phyloP scores from a whole-genome alignment of 2,113 vertebrate genomes.

The Hippocampus barbouri region DNA sequence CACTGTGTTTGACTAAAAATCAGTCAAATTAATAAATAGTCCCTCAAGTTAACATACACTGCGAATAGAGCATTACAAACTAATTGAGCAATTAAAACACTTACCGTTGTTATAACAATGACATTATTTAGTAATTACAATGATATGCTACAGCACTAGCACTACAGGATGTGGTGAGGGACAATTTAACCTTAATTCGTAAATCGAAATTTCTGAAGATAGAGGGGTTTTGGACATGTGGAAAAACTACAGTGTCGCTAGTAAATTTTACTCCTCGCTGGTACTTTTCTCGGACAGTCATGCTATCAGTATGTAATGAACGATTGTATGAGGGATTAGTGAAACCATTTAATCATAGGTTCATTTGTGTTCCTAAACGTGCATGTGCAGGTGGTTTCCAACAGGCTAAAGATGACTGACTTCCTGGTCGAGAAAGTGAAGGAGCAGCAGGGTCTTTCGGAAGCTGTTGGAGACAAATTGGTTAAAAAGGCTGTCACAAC shows the following conservation, averaged over 20 bases:
- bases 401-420: conserved; percentile 56
- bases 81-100: no score
- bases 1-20: neutral
- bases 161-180: no score
- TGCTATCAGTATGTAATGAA: neutral
- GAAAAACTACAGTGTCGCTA: neutral
- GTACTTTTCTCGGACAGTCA: neutral
- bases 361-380: neutral
- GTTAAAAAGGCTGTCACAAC: conserved; percentile 47
- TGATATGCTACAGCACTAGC: neutral
- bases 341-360: neutral
- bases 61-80: neutral
- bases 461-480: conserved; percentile 52
- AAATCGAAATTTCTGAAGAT: no score
- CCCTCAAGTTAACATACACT: neutral
- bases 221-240: neutral
- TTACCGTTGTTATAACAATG: no score
- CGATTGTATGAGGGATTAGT: neutral
- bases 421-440: conserved; percentile 48
- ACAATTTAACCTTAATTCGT: no score
- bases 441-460: conserved; percentile 45
- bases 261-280: neutral
- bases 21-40: neutral
- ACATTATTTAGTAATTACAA: no score
- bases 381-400: conserved; percentile 47